A percentile compares a stretch with the other conserved stretches of the same genome.
Evolutionary conservation across 2,888 invertebrate species (phyloP).

Genomic region (Andrena trimmerana): DNA sequence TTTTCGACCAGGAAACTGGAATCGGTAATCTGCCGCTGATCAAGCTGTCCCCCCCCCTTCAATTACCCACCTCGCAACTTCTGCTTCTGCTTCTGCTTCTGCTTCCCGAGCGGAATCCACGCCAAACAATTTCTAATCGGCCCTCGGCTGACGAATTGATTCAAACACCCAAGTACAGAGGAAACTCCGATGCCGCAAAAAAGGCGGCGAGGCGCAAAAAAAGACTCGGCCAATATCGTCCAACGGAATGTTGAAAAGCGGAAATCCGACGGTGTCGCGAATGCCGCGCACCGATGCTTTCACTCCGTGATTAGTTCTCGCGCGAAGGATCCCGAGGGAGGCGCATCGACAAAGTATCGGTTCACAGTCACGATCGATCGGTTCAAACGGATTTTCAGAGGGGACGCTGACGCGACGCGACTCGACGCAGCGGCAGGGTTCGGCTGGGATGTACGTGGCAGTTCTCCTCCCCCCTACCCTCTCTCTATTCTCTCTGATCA

Average conservation of each 20-base stretch:
- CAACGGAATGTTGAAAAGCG: slow-evolving; percentile 30
- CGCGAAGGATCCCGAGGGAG: slow-evolving; percentile 31
- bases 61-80: neutral
- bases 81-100: neutral
- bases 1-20: slow-evolving; percentile 3
- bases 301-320: slow-evolving; percentile 41
- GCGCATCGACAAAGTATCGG: slow-evolving; percentile 27
- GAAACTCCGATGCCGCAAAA: too few relatives aligned
- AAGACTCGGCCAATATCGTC: slow-evolving; percentile 18
- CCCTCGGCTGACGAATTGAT: neutral
- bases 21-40: neutral
- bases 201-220: too few relatives aligned
- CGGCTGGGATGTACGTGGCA: slow-evolving; percentile 66
- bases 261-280: slow-evolving; percentile 21
- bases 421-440: too few relatives aligned
- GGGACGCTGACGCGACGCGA: slow-evolving; percentile 36
- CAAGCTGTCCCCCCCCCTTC: neutral
- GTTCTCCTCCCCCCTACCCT: slow-evolving; percentile 9
- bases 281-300: slow-evolving; percentile 8
- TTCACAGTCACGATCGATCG: slow-evolving; percentile 33
- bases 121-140: neutral
- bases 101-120: neutral
- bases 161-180: too few relatives aligned
- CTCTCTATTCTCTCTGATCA: neutral
- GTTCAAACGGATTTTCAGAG: slow-evolving; percentile 2